A percentile compares a stretch with the other conserved stretches of the same genome.
These are phyloP conservation scores for Pseudachorutes palmiensis DNA, from an alignment of 1,140 invertebrate genomes.

Conservation along the genomic window DNA sequence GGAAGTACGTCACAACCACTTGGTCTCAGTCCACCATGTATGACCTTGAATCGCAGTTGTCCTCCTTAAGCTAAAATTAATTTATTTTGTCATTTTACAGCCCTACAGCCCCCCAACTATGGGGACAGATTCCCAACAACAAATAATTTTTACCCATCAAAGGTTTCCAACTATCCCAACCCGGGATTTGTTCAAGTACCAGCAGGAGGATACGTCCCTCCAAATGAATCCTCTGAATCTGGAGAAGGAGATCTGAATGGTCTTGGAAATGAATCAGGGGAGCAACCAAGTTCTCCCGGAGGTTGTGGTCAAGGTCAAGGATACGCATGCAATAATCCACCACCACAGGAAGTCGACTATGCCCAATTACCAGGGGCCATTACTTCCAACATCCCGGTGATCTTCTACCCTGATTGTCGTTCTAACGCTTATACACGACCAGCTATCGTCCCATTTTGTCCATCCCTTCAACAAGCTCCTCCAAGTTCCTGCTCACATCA, in stretches of 20 bases:
- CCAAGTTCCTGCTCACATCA: constrained; percentile 16
- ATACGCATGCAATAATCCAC: background rate
- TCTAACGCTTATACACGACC: constrained; percentile 32
- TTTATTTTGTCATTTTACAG: background rate
- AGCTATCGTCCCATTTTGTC: constrained; percentile 36
- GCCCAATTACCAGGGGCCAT: constrained; percentile 31
- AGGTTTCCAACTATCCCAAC: background rate
- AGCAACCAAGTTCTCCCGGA: background rate
- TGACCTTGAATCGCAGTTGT: background rate
- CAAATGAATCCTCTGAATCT: background rate
- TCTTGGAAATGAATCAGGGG: constrained; percentile 2
- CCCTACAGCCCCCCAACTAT: background rate
- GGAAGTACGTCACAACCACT: background rate
- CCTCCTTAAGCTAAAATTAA: no score
- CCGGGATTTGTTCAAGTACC: background rate
- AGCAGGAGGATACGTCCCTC: background rate
- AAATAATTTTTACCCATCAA: background rate
- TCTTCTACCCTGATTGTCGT: constrained; percentile 36
- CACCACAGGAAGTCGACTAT: constrained; percentile 24
- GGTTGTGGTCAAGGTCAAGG: background rate
- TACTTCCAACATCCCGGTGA: constrained; percentile 28
- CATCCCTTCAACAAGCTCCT: constrained; percentile 1
- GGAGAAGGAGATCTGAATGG: background rate
- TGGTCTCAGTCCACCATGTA: background rate
- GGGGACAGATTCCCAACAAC: background rate